These are phyloP conservation scores for Mus musculus DNA, from an alignment of 2,113 vertebrate species.

Conservation along the genomic window GRCm39 chr10:28489501-28490000, in stretches of 20 bases:
- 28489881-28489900: neutral
- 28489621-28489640: neutral
- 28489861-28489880: neutral
- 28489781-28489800: neutral
- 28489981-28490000: neutral
- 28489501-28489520: neutral
- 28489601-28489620: neutral
- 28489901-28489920: neutral
- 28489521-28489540: neutral
- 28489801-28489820: neutral
- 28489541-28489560: neutral
- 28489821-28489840: neutral
- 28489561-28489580: too few relatives aligned
- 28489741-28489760: neutral
- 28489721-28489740: constrained; percentile 2
- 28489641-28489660: neutral
- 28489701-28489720: neutral
- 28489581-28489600: too few relatives aligned
- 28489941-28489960: neutral
- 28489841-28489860: neutral
- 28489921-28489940: neutral
- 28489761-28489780: neutral
- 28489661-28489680: neutral
- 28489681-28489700: neutral
- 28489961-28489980: neutral